phyloP scores from a whole-genome alignment of 2,113 vertebrate species.

The Furnarius figulus region DNA sequence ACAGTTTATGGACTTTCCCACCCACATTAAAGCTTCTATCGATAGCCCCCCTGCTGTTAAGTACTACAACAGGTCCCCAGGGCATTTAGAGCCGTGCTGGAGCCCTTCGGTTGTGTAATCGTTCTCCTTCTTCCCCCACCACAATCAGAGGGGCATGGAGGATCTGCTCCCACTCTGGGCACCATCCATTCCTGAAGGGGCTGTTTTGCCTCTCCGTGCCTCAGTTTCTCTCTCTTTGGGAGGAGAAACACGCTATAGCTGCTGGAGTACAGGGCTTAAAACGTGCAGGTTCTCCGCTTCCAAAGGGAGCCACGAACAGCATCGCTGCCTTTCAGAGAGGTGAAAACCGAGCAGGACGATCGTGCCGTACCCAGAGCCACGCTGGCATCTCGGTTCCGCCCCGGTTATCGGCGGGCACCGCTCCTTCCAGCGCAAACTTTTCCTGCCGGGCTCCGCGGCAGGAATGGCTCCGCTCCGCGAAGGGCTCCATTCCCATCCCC shows the following conservation, averaged over 20 bases:
- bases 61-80: neutral
- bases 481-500: too few species aligned
- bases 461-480: too few species aligned
- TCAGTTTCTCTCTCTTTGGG: neutral
- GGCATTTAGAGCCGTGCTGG: rapidly evolving
- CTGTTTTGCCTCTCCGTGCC: neutral
- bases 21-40: neutral
- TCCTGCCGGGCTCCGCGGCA: too few species aligned
- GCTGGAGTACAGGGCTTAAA: rapidly evolving
- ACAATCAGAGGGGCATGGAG: neutral
- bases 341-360: neutral
- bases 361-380: neutral
- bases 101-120: neutral
- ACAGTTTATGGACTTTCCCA: rapidly evolving
- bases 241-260: rapidly evolving
- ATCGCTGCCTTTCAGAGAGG: neutral
- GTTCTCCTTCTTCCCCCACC: neutral
- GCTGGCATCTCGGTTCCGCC: neutral
- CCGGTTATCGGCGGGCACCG: neutral
- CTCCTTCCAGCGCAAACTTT: neutral
- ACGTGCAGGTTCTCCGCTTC: neutral
- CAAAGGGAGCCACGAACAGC: neutral
- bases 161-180: neutral
- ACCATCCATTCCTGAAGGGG: rapidly evolving
- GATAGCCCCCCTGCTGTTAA: rapidly evolving